Evolutionary conservation across 1,140 invertebrate genomes (phyloP), one percentile per base, ranked within the genome.

Genomic region (Drosophila murphyi): DNA sequence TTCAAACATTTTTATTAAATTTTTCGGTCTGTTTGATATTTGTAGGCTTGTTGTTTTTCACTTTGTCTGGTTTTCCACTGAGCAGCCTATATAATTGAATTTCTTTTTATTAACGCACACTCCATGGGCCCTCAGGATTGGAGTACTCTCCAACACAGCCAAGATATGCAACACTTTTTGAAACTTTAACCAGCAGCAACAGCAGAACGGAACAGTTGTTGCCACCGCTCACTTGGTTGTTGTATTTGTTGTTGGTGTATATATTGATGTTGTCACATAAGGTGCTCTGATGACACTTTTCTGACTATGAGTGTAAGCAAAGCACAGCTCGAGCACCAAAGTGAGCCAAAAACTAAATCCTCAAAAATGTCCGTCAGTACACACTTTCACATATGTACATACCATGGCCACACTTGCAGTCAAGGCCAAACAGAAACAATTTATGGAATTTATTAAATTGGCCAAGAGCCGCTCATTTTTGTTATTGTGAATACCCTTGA

Each of bases 391-490:
- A n/a, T 31, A 12, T 6, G 50, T 3, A n/a, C 2, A 2, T 20
- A 47, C 60, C 32, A 52, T 52, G 39, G 6, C 29, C 12, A 48
- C 57, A 45, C 62, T 52, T 72, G 47, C 72, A 67, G 37, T 37
- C 20, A 35, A 63, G 56, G 76, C 67, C 54, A 65, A 67, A 48
- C 70, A 75, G 78, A 75, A 86, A 85, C 82, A 73, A 87, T 87
- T 86, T 87, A 86, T 82, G 76, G 76, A 87, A 86, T 86, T 81
- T 86, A 86, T 86, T 78, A 86, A 82, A 86, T 86, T 86, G 82
- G 75, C 75, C 82, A 76, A 82, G 68, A 73, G 82, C 68, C 78
- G 43, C 51, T 51, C 63, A 55, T 60, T 35, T 20, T n/a, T 12
- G 61, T 62, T 47, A 59, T 70, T 70, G 56, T 56, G 67, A 77